These are phyloP conservation scores for Phyllotreta striolata DNA, from an alignment of 2,888 invertebrate genomes.

Conservation along the genomic window DNA sequence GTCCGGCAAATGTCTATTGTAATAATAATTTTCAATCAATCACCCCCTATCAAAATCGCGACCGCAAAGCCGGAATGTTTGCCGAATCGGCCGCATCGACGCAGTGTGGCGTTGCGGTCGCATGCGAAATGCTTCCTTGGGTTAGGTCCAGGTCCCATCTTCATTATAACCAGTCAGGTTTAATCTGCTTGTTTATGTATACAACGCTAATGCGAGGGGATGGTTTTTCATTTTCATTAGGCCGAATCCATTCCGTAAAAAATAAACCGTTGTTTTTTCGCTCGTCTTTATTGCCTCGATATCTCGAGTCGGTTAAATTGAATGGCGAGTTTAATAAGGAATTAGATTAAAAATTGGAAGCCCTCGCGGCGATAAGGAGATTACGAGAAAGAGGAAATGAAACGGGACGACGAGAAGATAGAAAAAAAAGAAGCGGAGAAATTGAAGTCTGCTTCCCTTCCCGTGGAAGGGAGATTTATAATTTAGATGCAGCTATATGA, in stretches of 20 bases:
- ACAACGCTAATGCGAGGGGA: too few relatives aligned
- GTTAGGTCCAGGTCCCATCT: too few relatives aligned
- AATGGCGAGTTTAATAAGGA: constrained; percentile 8
- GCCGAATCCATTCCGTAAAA: too few relatives aligned
- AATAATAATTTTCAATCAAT: constrained; percentile 29
- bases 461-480: too few relatives aligned
- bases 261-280: constrained; percentile 6
- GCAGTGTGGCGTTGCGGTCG: not conserved
- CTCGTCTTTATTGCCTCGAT: constrained; percentile 14
- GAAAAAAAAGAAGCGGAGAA: too few relatives aligned
- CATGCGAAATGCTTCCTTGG: not conserved
- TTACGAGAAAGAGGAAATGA: constrained; percentile 5
- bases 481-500: too few relatives aligned
- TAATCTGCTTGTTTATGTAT: too few relatives aligned
- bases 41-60: constrained; percentile 25
- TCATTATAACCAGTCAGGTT: too few relatives aligned
- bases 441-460: too few relatives aligned
- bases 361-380: constrained; percentile 1
- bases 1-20: constrained; percentile 9
- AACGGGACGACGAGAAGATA: not conserved
- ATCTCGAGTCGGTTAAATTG: constrained; percentile 5
- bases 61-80: not conserved
- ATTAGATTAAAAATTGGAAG: constrained; percentile 7
- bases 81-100: constrained; percentile 9
- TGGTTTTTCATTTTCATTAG: too few relatives aligned